Evolutionary conservation across 1,140 invertebrate genomes (phyloP), one percentile per base, ranked within the genome.

Genomic region (Drosophila seguyi): DNA sequence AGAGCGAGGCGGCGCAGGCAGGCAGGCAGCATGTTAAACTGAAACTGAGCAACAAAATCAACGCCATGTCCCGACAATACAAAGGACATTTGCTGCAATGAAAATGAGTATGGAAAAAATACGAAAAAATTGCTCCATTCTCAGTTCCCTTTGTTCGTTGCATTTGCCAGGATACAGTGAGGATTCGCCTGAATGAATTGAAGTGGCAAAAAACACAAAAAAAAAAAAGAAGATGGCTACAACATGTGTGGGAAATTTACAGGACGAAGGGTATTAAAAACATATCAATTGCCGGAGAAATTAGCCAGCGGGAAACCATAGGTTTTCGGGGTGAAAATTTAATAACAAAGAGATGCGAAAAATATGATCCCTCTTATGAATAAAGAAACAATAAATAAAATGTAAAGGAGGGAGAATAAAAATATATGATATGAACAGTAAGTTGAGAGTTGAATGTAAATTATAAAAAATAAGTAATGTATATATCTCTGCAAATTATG

Each of bases 21-120:
- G 48, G 48, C 50, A 36, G 20, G 45, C 59, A 56, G 66, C 52
- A 59, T 50, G 57, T 72, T 61, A 20, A 74, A 74, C 71, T 45
- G 57, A 57, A 78, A 78, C 50, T 72, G 75, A 78, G 75, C 75
- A 78, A 71, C 75, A 56, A 71, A 78, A 78, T 78, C 75, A 78
- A 56, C 74, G 75, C 65, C 57, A 60, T 77, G 73, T 66, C 62
- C 52, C 53, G 60, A 53, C 71, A 75, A 60, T 44, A 77, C 63
- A 77, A 78, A 71, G 75, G 58, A 78, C 75, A 78, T 71, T 73
- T 71, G 65, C 65, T 78, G 75, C 75, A 78, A 63, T 78, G 69
- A 50, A 48, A 48, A 77, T 62, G 52, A 55, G 39, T 62, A 71
- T 39, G 48, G 47, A 57, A 67, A 52, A 69, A 81, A 50, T 41